Evolutionary conservation across 1,140 invertebrate genomes (phyloP).

Genomic region (Drosophila pseudoananassae): DNA sequence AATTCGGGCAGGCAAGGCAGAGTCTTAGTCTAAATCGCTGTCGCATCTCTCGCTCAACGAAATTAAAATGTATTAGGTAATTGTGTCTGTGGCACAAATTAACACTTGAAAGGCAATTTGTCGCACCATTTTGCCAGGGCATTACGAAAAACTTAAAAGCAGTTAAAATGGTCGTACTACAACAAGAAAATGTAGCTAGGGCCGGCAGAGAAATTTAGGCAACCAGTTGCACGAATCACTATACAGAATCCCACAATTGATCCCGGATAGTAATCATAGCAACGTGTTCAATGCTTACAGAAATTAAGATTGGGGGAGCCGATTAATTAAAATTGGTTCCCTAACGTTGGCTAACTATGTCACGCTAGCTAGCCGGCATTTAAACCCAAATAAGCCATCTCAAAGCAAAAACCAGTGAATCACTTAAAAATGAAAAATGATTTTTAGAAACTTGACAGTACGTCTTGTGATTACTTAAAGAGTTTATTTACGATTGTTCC

Average conservation of each 20-base stretch:
- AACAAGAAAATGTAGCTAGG: not conserved
- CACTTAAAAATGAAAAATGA: not conserved
- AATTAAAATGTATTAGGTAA: slow-evolving; percentile 81
- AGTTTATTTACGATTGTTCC: too few relatives aligned
- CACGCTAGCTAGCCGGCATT: slow-evolving; percentile 8
- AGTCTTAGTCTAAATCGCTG: slow-evolving; percentile 22
- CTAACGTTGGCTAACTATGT: slow-evolving; percentile 31
- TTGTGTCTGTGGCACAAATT: slow-evolving; percentile 81
- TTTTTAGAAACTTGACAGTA: not conserved
- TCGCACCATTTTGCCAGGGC: slow-evolving; percentile 50
- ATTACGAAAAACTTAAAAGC: slow-evolving; percentile 30
- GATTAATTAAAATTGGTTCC: slow-evolving; percentile 28
- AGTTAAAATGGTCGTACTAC: slow-evolving; percentile 3
- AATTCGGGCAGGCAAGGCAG: slow-evolving; percentile 30
- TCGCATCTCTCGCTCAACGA: slow-evolving; percentile 51
- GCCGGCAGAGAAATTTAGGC: slow-evolving; percentile 23
- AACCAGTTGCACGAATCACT: slow-evolving; percentile 13
- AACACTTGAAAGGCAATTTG: slow-evolving; percentile 76
- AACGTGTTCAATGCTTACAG: not conserved
- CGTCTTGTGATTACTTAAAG: not conserved
- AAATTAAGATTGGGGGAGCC: slow-evolving; percentile 5
- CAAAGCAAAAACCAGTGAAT: not conserved
- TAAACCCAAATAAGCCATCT: not conserved
- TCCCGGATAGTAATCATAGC: not conserved
- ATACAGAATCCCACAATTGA: not conserved